A percentile compares a stretch with the other conserved stretches of the same genome.
Evolutionary conservation across 2,797 vertebrate species (phyloP).

Genomic region (Oreonectes daqikongensis): DNA sequence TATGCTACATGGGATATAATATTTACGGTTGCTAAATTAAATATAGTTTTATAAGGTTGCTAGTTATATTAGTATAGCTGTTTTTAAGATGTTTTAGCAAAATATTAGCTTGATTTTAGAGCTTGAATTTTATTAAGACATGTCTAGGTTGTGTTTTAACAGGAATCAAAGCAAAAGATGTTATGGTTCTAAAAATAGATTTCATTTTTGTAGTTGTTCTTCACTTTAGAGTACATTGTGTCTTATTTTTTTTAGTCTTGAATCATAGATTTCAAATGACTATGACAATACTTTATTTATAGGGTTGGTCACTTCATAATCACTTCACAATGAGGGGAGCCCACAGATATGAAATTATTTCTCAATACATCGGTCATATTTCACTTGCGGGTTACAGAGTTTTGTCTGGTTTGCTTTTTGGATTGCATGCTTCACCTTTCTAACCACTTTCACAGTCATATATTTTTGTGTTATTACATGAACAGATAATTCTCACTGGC

Average conservation of each 20-base stretch:
- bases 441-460: conserved; percentile 10
- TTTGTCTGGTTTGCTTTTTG: neutral
- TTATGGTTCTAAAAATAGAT: too few relatives aligned
- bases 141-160: neutral
- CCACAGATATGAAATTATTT: neutral
- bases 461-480: neutral
- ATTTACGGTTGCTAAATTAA: neutral
- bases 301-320: conserved; percentile 12
- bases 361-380: neutral
- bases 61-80: neutral
- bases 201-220: too few relatives aligned
- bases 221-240: too few relatives aligned
- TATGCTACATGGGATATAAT: neutral
- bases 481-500: conserved; percentile 16
- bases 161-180: neutral
- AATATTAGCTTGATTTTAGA: neutral
- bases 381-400: neutral
- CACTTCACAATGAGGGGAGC: neutral
- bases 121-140: neutral
- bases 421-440: neutral
- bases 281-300: neutral
- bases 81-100: neutral
- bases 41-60: neutral
- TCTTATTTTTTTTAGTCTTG: too few relatives aligned
- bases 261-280: neutral